Conservation (phyloP, 92 coral and sea anemone species). For the Nematostella vectensis region DNA sequence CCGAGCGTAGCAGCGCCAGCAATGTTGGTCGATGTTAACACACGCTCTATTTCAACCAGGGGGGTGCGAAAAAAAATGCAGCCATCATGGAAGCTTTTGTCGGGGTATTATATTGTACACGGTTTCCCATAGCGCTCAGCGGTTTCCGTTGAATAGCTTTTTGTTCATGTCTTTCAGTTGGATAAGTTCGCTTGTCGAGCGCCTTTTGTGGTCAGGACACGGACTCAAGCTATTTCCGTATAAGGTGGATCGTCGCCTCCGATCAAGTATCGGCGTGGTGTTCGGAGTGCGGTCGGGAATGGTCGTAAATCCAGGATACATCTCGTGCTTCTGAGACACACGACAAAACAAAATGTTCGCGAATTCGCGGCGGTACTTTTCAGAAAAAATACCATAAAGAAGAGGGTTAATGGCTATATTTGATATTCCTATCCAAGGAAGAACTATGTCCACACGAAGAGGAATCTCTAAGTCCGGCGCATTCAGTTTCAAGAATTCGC, state of each 20-base stretch:
- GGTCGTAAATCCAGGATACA: conserved; percentile 28
- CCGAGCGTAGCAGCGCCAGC: too few species aligned
- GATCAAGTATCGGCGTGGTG: conserved; percentile 37
- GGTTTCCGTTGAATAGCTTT: too few species aligned
- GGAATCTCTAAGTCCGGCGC: conserved; percentile 24
- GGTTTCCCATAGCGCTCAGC: too few species aligned
- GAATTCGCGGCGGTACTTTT: conserved; percentile 75
- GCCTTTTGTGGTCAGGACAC: neutral
- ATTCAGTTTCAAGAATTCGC: conserved; percentile 36
- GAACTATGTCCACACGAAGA: conserved; percentile 15
- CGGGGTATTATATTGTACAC: too few species aligned
- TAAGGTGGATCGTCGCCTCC: conserved; percentile 1
- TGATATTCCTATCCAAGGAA: conserved; percentile 64
- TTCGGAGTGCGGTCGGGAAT: conserved; percentile 29
- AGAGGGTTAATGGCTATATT: conserved; percentile 71
- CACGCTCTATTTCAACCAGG: too few species aligned
- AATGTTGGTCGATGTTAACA: too few species aligned
- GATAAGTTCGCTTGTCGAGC: neutral
- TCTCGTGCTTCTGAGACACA: conserved; percentile 18
- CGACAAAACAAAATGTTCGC: conserved; percentile 41
- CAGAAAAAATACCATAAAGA: conserved; percentile 65
- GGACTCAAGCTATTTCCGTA: conserved; percentile 2
- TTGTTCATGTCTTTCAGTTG: neutral
- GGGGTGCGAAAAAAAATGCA: too few species aligned
- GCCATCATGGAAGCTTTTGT: too few species aligned